Conservation (phyloP, 2,113 vertebrate genomes). For the Bufo bufo region DNA sequence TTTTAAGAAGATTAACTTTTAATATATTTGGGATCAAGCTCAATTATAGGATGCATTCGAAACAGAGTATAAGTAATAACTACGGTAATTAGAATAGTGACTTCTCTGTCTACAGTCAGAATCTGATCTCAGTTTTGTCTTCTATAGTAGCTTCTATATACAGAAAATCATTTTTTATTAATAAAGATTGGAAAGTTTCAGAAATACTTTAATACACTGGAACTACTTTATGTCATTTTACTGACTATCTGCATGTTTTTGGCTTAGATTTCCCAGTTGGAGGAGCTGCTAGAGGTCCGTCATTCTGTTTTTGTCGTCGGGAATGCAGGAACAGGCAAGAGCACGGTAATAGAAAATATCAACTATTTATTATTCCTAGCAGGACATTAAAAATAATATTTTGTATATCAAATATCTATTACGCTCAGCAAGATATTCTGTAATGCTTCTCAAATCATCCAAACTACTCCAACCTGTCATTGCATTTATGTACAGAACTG, state of each 20-base stretch:
- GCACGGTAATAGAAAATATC: slow-evolving; percentile 66
- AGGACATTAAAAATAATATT: neutral
- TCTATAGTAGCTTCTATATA: neutral
- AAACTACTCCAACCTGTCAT: too few relatives aligned
- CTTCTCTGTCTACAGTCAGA: too few relatives aligned
- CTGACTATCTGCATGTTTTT: neutral
- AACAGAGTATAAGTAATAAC: too few relatives aligned
- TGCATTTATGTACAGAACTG: too few relatives aligned
- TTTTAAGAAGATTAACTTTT: neutral
- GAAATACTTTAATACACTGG: neutral
- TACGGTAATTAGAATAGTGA: neutral
- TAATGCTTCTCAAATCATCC: neutral
- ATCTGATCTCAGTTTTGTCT: neutral
- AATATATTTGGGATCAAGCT: neutral
- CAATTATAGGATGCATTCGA: neutral
- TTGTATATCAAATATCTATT: neutral
- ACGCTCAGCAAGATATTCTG: neutral
- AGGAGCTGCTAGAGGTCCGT: slow-evolving; percentile 73
- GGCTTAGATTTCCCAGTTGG: slow-evolving; percentile 73
- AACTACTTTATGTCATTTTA: neutral
- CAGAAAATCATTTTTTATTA: neutral
- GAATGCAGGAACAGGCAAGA: slow-evolving; percentile 78
- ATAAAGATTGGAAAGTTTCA: neutral
- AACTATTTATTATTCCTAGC: neutral
- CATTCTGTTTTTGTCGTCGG: slow-evolving; percentile 77